Base-by-base conservation (phyloP, 2,888 invertebrate genomes). In the Megastigmus dorsalis region DNA sequence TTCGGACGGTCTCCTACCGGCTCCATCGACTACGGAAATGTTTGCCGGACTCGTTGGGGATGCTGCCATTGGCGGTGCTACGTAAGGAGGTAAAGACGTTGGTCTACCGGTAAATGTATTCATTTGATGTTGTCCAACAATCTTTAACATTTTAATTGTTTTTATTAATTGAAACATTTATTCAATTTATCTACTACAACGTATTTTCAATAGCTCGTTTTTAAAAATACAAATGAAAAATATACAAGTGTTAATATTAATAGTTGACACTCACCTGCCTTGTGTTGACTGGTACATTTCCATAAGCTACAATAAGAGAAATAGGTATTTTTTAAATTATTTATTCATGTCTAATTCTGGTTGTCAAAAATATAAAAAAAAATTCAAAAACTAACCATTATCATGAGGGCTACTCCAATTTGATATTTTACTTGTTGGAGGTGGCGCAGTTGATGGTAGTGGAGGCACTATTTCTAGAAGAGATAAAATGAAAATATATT, bases 391-490 rank as follows among this genome's bases (percentile, higher is more conserved):
- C 85, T 85, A 80, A 86, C 88, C 87, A 77, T 85, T 82, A 82
- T 87, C 85, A 77, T 84, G 85, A 77, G 84, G 79, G 76, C 80
- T 83, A 79, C 83, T 84, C 86, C 85, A 85, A 62, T 86, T 85
- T 77, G 81, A 79, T 80, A 81, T 83, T 82, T 84, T 85, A 78
- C 63, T 79, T 76, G 85, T 82, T 74, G 88, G 88, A 76, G 91
- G 91, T 76, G 91, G 91, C 78, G 90, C 90, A 77, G 89, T 90
- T 82, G 89, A 89, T 82, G 91, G 91, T 83, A 91, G 87, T 75
- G 92, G 91, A 80, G 91, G 91, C 81, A 91, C 91, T 84, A 89
- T 88, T 88, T 91, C 91, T 89, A 89, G 86, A 89, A 86, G 83
- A 84, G 78, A 80, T 80, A 78, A 76, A 77, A 77, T 63, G 73